Evolutionary conservation across 2,113 vertebrate genomes (phyloP).

Genomic region (Phyllostomus hastatus): DNA sequence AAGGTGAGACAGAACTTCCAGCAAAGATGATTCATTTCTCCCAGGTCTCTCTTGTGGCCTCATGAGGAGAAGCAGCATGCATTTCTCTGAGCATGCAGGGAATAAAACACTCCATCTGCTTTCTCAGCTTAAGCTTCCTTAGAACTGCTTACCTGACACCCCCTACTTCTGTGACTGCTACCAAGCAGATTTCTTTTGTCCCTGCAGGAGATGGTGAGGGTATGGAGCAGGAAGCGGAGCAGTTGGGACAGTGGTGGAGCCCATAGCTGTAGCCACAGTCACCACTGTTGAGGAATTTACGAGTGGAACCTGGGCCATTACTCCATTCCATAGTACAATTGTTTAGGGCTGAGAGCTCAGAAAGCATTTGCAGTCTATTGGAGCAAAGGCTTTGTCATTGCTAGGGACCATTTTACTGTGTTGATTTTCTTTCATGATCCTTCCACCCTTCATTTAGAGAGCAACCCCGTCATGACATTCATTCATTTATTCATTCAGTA

Average conservation of each 20-base stretch:
- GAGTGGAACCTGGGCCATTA: neutral
- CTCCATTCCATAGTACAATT: neutral
- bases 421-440: neutral
- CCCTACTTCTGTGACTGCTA: neutral
- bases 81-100: neutral
- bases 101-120: neutral
- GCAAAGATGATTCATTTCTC: neutral
- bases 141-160: neutral
- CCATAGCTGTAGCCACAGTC: fast-evolving
- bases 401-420: neutral
- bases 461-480: neutral
- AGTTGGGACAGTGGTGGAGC: fast-evolving
- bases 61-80: neutral
- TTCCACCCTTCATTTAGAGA: neutral
- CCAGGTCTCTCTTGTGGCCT: neutral
- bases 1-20: neutral
- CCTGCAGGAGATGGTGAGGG: neutral
- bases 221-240: neutral
- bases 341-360: neutral
- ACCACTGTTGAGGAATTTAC: neutral
- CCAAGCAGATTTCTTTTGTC: neutral
- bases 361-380: neutral
- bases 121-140: neutral
- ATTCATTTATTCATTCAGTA: neutral
- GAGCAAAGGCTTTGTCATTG: neutral